Evolutionary conservation across 2,888 invertebrate genomes (phyloP).

Genomic region (Gortyna flavago): DNA sequence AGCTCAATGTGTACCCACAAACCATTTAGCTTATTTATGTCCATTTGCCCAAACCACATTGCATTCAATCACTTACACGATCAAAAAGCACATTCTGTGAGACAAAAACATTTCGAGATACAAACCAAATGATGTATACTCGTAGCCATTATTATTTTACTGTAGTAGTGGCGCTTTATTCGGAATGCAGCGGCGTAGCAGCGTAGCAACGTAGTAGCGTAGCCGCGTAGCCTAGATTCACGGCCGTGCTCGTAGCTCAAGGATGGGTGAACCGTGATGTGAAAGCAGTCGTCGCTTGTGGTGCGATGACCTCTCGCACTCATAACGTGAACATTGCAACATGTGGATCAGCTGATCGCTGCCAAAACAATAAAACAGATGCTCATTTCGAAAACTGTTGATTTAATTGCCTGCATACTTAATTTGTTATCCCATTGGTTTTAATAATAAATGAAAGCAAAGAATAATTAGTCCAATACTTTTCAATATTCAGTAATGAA

Average conservation of each 20-base stretch:
- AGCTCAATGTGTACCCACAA: background rate
- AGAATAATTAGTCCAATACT: slow-evolving; percentile 2
- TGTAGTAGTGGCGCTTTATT: slow-evolving; percentile 33
- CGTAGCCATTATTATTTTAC: slow-evolving; percentile 44
- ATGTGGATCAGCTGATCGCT: slow-evolving; percentile 1
- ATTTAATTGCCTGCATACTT: background rate
- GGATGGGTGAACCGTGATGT: slow-evolving; percentile 29
- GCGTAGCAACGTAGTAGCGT: slow-evolving; percentile 23
- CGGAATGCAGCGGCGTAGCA: slow-evolving; percentile 22
- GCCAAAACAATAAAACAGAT: slow-evolving; percentile 6
- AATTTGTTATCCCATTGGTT: background rate
- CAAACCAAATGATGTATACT: slow-evolving; percentile 27
- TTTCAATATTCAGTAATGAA: slow-evolving; percentile 16
- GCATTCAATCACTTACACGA: slow-evolving; percentile 10
- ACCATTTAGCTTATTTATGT: slow-evolving; percentile 23
- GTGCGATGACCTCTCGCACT: slow-evolving; percentile 18
- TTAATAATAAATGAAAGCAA: background rate
- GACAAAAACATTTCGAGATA: slow-evolving; percentile 35
- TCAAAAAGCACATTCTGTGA: background rate
- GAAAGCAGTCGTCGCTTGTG: slow-evolving; percentile 7
- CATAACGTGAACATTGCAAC: background rate
- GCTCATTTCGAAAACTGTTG: background rate
- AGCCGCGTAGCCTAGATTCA: slow-evolving; percentile 56
- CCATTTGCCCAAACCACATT: slow-evolving; percentile 28
- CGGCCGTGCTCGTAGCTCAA: slow-evolving; percentile 33